Percentiles rank a stretch among this genome's conserved stretches.
Conservation (phyloP, 2,113 vertebrate species). For the Sylvilagus bachmani region DNA sequence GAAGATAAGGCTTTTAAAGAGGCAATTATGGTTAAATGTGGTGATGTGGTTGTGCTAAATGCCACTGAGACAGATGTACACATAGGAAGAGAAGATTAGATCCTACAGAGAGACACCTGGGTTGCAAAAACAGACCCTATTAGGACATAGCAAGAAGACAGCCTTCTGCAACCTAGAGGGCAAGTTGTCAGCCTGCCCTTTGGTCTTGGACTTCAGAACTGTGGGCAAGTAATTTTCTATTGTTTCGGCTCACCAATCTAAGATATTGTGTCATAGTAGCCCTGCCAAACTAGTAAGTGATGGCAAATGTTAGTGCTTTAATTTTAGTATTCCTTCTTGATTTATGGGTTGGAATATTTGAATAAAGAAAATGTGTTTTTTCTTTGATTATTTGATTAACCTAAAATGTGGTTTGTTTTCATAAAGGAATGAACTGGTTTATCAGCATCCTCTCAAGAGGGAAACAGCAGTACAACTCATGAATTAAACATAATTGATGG, state of each 20-base stretch:
- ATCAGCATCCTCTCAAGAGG: background rate
- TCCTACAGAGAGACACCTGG: background rate
- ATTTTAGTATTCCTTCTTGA: background rate
- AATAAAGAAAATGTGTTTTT: background rate
- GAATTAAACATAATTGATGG: background rate
- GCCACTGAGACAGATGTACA: background rate
- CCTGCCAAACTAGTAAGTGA: background rate
- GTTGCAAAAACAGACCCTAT: background rate
- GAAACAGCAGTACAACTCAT: background rate
- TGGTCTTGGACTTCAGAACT: background rate
- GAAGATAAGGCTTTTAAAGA: background rate
- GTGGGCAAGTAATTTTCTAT: background rate
- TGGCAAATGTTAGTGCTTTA: background rate
- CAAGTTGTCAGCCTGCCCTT: background rate
- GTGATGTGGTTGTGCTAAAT: background rate
- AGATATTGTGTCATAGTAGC: background rate
- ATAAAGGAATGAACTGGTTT: background rate
- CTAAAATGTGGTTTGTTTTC: background rate
- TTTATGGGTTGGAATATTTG: background rate
- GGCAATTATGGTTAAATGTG: background rate
- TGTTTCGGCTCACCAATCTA: background rate
- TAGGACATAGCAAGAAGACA: background rate
- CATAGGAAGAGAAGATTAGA: background rate
- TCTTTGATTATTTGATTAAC: slow-evolving; percentile 42
- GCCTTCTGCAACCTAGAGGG: background rate